Conservation (phyloP, 1,140 invertebrate genomes). For the Oryzaephilus surinamensis region DNA sequence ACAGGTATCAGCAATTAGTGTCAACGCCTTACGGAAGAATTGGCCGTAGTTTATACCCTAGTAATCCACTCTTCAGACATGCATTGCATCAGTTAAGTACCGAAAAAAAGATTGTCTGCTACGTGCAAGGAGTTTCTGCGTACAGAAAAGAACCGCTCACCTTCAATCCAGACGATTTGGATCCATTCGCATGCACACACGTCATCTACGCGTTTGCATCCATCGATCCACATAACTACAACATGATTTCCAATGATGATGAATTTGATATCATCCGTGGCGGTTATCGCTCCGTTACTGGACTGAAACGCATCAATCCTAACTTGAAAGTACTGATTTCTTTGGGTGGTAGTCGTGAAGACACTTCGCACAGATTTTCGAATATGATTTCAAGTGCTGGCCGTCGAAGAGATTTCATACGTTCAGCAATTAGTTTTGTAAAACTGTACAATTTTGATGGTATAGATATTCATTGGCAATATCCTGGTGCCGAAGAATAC, state of each 20-base stretch:
- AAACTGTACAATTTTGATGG: constrained; percentile 49
- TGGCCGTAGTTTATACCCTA: constrained; percentile 11
- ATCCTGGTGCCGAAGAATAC: constrained; percentile 43
- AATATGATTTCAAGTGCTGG: constrained; percentile 40
- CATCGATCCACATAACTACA: constrained; percentile 50
- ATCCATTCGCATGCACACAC: constrained; percentile 66
- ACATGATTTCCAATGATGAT: constrained; percentile 46
- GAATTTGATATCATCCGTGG: constrained; percentile 48
- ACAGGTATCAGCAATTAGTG: constrained; percentile 28
- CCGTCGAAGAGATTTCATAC: constrained; percentile 44
- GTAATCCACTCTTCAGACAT: constrained; percentile 6
- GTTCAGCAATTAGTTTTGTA: constrained; percentile 46
- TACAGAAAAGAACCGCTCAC: constrained; percentile 56
- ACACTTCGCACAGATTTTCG: constrained; percentile 39
- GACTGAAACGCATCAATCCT: constrained; percentile 39
- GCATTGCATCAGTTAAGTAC: constrained; percentile 2
- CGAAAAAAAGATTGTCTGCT: constrained; percentile 49
- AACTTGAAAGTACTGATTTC: constrained; percentile 44
- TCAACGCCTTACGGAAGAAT: constrained; percentile 8
- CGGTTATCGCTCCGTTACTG: constrained; percentile 43
- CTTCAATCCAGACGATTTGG: constrained; percentile 53
- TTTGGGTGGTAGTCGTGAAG: constrained; percentile 39
- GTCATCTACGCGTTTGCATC: constrained; percentile 69
- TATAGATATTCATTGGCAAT: constrained; percentile 51
- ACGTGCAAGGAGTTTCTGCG: constrained; percentile 52